These are phyloP conservation scores for Chouioia cunea DNA, from an alignment of 2,888 invertebrate species.

Conservation along the genomic window DNA sequence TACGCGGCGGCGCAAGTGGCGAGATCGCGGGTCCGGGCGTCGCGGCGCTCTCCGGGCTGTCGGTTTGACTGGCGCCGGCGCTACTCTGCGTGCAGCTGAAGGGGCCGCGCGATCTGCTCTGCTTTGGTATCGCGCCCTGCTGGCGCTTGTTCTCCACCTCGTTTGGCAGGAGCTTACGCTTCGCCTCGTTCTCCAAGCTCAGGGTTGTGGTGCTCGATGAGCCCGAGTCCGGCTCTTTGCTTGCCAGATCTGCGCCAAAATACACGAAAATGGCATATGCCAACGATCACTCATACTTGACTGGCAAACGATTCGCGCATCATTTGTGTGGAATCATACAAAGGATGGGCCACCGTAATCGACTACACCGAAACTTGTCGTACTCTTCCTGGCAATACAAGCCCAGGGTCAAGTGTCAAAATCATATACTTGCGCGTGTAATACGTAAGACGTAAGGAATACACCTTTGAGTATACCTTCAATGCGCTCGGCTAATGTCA, in stretches of 20 bases:
- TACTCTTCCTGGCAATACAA: too few relatives aligned
- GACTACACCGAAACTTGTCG: too few relatives aligned
- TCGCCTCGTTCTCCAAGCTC: slow-evolving; percentile 66
- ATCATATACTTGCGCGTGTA: too few relatives aligned
- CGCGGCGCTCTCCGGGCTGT: neutral
- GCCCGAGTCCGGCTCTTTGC: slow-evolving; percentile 69
- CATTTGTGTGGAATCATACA: too few relatives aligned
- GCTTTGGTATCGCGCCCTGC: slow-evolving; percentile 81
- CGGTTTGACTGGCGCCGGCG: slow-evolving; percentile 8
- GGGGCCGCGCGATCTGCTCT: slow-evolving; percentile 68
- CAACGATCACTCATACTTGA: too few relatives aligned
- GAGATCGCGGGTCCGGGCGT: neutral
- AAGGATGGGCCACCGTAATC: too few relatives aligned
- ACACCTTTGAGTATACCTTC: too few relatives aligned
- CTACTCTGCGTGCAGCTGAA: slow-evolving; percentile 63
- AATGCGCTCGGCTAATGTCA: too few relatives aligned
- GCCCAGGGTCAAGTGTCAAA: too few relatives aligned
- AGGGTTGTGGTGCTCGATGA: slow-evolving; percentile 70
- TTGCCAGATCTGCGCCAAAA: slow-evolving; percentile 64
- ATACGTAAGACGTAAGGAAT: too few relatives aligned
- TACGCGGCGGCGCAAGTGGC: slow-evolving; percentile 69
- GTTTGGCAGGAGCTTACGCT: slow-evolving; percentile 71
- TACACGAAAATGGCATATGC: too few relatives aligned
- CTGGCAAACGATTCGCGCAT: too few relatives aligned
- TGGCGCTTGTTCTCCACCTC: slow-evolving; percentile 73